Evolutionary conservation across 2,797 vertebrate genomes (phyloP).

Genomic region (Sebastes flavidus): DNA sequence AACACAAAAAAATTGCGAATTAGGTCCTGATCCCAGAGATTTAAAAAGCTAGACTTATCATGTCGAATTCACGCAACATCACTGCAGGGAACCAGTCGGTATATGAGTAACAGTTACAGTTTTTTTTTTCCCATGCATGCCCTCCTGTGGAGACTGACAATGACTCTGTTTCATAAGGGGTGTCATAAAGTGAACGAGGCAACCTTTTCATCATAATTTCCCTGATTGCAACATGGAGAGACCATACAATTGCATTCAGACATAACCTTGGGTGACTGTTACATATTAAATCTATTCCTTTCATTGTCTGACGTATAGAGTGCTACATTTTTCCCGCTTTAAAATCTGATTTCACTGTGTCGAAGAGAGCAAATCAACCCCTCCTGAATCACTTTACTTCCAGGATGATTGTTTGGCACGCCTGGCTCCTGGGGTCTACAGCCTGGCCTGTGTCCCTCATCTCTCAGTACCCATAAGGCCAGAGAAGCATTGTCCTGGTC

Average conservation of each 20-base stretch:
- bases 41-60: slow-evolving; percentile 34
- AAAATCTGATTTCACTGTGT: slow-evolving; percentile 14
- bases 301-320: not conserved
- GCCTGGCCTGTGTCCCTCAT: slow-evolving; percentile 51
- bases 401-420: slow-evolving; percentile 44
- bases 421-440: slow-evolving; percentile 36
- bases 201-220: not conserved
- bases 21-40: slow-evolving; percentile 20
- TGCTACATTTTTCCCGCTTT: not conserved
- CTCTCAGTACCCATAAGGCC: slow-evolving; percentile 61
- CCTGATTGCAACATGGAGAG: not conserved
- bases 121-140: not conserved
- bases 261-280: not conserved
- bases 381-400: slow-evolving; percentile 30
- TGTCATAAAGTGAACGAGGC: not conserved
- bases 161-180: not conserved
- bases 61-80: slow-evolving; percentile 26
- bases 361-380: slow-evolving; percentile 19
- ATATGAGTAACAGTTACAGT: not conserved
- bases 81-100: slow-evolving; percentile 17
- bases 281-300: not conserved
- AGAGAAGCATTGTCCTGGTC: slow-evolving; percentile 67
- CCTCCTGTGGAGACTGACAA: slow-evolving; percentile 29
- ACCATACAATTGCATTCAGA: not conserved
- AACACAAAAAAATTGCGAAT: slow-evolving; percentile 14